Evolutionary conservation across 1,140 invertebrate species (phyloP), one percentile per base, ranked within the genome.

Genomic region (Drosophila sechellia): DNA sequence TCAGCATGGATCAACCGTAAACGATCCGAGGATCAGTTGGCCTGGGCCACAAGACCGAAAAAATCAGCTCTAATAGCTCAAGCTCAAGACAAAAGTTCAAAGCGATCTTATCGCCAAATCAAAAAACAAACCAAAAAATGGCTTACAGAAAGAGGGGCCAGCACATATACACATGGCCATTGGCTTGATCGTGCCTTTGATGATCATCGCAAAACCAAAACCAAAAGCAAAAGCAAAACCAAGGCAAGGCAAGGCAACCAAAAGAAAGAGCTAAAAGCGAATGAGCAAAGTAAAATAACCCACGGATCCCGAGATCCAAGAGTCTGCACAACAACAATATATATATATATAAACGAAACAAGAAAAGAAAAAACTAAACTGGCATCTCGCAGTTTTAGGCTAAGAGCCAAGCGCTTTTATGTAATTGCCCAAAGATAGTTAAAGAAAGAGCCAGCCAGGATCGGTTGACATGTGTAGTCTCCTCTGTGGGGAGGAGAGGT

Each of bases 381-480:
- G 54, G 42, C 45, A 68, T 48, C 46, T 52, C 39, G 76, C 76
- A 75, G 78, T 75, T 79, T 80, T 70, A 49, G 75, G 65, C 80
- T 79, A 80, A 78, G 65, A 85, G 83, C 83, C 78, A 64, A 81
- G 83, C 77, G 72, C 78, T 79, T 86, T 86, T 86, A 87, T 81
- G 81, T 86, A 86, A 86, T 86, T 86, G 83, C 75, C 65, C 64
- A 78, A 78, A 81, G 81, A 85, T 77, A 80, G 72, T 61, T 40
- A 12, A 61, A 31, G 53, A 37, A 46, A 43, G 53, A 55, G 22
- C 13, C 8, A 20, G 27, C 54, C 12, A 25, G 52, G 52, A 56
- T 56, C 31, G 35, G 13, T 71, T 45, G 58, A 72, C 64, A 68
- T 68, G 60, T 68, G 64, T 53, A 43, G 60, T 66, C 31, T 53